phyloP scores from a whole-genome alignment of 2,888 invertebrate genomes.

The Pachycephus smyrnensis region DNA sequence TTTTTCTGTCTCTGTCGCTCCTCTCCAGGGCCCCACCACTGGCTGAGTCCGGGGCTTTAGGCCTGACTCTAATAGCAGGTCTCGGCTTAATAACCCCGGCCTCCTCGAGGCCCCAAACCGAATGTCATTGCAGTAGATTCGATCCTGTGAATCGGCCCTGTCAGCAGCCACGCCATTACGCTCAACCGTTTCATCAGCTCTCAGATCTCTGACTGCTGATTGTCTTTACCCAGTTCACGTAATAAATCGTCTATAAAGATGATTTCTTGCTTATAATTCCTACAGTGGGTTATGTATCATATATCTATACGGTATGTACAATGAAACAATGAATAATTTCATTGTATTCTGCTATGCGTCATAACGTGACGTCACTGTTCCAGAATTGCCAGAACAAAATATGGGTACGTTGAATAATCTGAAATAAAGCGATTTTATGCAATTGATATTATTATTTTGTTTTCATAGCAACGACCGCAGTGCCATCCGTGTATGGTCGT shows the following conservation, averaged over 20 bases:
- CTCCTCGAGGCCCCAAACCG: conserved; percentile 49
- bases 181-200: not conserved
- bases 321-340: not conserved
- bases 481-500: too few relatives aligned
- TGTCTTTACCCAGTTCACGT: not conserved
- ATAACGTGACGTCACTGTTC: not conserved
- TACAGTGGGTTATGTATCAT: not conserved
- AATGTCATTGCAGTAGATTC: conserved; percentile 64
- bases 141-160: conserved; percentile 52
- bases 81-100: conserved; percentile 61
- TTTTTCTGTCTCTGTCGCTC: conserved; percentile 10
- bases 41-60: not conserved
- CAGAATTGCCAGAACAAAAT: not conserved
- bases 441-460: not conserved
- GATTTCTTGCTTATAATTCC: not conserved
- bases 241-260: not conserved
- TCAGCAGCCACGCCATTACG: conserved; percentile 25
- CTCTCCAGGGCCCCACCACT: not conserved
- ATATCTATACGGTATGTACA: not conserved
- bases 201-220: not conserved
- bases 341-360: not conserved
- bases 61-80: conserved; percentile 59
- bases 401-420: not conserved
- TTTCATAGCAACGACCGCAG: too few relatives aligned
- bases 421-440: not conserved